Evolutionary conservation across 2,113 vertebrate species (phyloP), one percentile per base, ranked within the genome.

Genomic region (Dicerorhinus sumatrensis): DNA sequence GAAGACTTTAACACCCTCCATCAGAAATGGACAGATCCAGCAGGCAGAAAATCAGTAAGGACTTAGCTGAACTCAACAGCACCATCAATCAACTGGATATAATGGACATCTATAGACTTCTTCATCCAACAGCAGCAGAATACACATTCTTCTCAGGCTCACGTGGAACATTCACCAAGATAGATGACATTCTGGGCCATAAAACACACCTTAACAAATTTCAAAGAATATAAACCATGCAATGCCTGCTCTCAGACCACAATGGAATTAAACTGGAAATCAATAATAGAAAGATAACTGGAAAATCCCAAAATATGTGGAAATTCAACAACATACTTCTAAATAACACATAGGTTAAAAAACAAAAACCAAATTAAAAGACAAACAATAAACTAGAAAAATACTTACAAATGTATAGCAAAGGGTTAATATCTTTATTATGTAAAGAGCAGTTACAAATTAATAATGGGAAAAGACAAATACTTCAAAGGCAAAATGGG

Each of bases 291-390:
- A 65, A 81, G 20, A 70, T 39, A 79, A 80, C 42, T n/a, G 14
- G 48, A 92, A 72, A 92, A 87, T 87, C 27, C 36, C 29, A 8
- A 29, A 80, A 54, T 69, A 79, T 5, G 1, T 63, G 63, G 16
- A 72, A 36, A 56, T 73, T 73, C 87, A 86, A 46, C 25, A 72
- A 63, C 10, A 63, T 48, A 17, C 31, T 84, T 90, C 23, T 69
- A 84, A 90, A 58, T 86, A 86, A 70, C 5, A n/a, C 20, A 48
- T 36, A 12, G 11, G 2, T 29, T 80, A 42, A 95, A 84, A 77
- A 97, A 56, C 7, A 48, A 65, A 77, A 83, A 83, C 51, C 87
- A 65, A 85, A 25, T 58, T 29, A 93, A 88, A 94, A 88, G 14
- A 56, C n/a, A 82, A 82, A 91, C 18, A 87, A 51, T 20, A 95